Conservation (phyloP, 2,797 vertebrate species). For the Sebastes nivosus region DNA sequence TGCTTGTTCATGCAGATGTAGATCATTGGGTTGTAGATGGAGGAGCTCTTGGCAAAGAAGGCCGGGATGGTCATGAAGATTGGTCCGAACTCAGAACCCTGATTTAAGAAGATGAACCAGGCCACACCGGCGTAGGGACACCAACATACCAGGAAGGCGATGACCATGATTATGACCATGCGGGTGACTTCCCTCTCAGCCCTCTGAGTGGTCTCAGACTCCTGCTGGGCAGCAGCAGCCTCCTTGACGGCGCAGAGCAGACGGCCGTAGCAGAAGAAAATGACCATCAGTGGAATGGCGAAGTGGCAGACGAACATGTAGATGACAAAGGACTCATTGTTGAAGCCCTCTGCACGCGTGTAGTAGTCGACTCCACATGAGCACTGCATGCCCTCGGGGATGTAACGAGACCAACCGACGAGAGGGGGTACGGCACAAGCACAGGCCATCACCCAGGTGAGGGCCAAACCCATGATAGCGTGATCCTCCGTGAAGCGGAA, state of each 20-base stretch:
- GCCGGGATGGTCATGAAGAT: constrained; percentile 94
- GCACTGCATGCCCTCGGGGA: constrained; percentile 97
- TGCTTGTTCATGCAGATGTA: constrained; percentile 98
- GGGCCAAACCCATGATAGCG: constrained; percentile 89
- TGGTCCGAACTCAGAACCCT: constrained; percentile 92
- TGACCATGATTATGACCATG: constrained; percentile 96
- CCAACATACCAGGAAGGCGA: constrained; percentile 92
- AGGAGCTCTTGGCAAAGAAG: constrained; percentile 93
- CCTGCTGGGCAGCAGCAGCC: constrained; percentile 96
- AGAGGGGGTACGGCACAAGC: constrained; percentile 89
- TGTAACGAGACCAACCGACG: constrained; percentile 95
- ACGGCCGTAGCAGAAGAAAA: constrained; percentile 97
- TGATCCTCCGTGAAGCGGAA: constrained; percentile 96
- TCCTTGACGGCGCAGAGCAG: constrained; percentile 96
- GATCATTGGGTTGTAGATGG: constrained; percentile 96
- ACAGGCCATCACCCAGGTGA: constrained; percentile 90
- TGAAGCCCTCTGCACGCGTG: constrained; percentile 90
- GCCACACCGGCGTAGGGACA: constrained; percentile 89
- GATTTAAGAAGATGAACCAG: constrained; percentile 92
- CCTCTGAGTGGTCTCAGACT: constrained; percentile 97
- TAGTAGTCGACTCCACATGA: constrained; percentile 98
- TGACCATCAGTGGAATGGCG: constrained; percentile 72
- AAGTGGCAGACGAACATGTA: constrained; percentile 96
- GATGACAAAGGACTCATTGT: constrained; percentile 96
- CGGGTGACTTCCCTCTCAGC: constrained; percentile 96